These are phyloP conservation scores for Falco peregrinus DNA, from an alignment of 2,797 vertebrate genomes.

Conservation along the genomic window DNA sequence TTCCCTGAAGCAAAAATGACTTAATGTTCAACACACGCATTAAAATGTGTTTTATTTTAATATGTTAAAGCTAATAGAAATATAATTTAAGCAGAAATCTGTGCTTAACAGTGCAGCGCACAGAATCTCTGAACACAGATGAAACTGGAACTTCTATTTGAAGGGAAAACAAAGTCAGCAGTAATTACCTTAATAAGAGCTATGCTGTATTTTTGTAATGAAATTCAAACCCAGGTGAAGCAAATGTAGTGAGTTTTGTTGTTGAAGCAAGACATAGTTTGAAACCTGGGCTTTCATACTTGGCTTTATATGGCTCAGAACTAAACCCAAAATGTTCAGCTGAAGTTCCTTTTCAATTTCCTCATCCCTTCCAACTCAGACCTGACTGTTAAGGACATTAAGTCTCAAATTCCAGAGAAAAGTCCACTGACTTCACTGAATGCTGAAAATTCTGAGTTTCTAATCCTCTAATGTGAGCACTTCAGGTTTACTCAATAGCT, in stretches of 20 bases:
- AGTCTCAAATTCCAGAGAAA: slow-evolving; percentile 14
- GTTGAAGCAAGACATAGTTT: background rate
- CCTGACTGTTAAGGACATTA: background rate
- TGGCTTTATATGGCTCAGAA: background rate
- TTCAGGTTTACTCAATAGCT: slow-evolving; percentile 62
- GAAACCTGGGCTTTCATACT: background rate
- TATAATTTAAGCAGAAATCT: slow-evolving; percentile 75
- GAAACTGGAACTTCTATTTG: slow-evolving; percentile 14
- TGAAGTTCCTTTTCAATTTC: slow-evolving; percentile 18
- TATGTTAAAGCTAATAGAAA: slow-evolving; percentile 75
- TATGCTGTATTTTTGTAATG: background rate
- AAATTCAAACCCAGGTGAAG: background rate
- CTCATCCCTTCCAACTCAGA: background rate
- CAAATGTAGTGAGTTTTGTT: background rate
- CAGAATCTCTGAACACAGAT: slow-evolving; percentile 26
- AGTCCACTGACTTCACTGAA: slow-evolving; percentile 15
- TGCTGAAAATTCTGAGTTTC: slow-evolving; percentile 47
- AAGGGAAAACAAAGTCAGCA: slow-evolving; percentile 9
- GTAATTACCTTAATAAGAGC: background rate
- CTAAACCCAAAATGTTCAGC: background rate
- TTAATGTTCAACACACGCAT: slow-evolving; percentile 73
- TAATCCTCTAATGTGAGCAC: slow-evolving; percentile 58
- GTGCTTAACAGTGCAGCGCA: slow-evolving; percentile 52
- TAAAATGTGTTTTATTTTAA: slow-evolving; percentile 74
- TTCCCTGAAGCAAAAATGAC: slow-evolving; percentile 75